Percentiles rank a stretch among this genome's conserved stretches.
These are phyloP conservation scores for Calidris pugnax DNA, from an alignment of 2,113 vertebrate genomes.

Conservation along the genomic window DNA sequence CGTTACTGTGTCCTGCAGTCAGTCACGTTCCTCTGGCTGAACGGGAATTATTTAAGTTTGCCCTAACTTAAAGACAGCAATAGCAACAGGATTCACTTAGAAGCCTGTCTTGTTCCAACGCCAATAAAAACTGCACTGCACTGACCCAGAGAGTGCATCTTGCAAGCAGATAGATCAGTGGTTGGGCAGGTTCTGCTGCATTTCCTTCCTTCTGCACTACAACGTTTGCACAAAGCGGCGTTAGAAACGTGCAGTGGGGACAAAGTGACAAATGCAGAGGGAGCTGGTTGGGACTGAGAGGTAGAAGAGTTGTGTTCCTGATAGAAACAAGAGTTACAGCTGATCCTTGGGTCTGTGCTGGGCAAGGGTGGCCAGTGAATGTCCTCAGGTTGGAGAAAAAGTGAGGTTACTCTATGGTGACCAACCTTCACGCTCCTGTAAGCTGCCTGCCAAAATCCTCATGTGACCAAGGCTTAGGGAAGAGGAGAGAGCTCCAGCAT, in stretches of 20 bases:
- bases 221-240: neutral
- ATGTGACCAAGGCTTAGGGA: neutral
- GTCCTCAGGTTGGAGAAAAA: neutral
- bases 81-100: neutral
- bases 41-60: neutral
- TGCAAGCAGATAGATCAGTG: neutral
- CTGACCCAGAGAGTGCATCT: conserved; percentile 7
- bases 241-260: neutral
- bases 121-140: neutral
- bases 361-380: neutral
- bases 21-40: neutral
- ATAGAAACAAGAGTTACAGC: neutral
- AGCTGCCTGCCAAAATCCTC: neutral
- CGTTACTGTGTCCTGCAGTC: neutral
- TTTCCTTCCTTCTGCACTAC: neutral
- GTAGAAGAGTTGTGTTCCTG: neutral
- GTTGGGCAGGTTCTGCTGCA: conserved; percentile 34
- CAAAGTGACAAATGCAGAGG: neutral
- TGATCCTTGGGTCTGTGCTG: neutral
- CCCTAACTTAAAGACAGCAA: neutral
- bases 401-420: neutral
- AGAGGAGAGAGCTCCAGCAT: neutral
- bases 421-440: neutral
- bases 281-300: neutral
- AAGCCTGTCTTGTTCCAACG: neutral